Evolutionary conservation across 1,140 invertebrate genomes (phyloP).

Genomic region (Macrobrachium nipponense): DNA sequence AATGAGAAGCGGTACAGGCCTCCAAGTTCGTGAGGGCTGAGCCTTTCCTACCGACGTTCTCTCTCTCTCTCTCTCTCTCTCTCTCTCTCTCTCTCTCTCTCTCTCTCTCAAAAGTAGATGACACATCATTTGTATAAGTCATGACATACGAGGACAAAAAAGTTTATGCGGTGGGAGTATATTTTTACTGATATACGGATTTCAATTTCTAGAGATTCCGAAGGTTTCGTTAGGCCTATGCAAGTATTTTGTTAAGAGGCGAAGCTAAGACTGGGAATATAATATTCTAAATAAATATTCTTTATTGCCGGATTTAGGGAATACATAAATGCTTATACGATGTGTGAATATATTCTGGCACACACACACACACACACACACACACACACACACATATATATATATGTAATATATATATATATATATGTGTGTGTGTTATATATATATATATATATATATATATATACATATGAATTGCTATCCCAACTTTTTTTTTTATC

Average conservation of each 20-base stretch:
- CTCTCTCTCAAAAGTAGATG: background rate
- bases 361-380: background rate
- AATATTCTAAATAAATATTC: too few relatives aligned
- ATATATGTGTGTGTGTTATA: background rate
- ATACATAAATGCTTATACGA: background rate
- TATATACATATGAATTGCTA: background rate
- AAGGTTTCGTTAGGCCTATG: too few relatives aligned
- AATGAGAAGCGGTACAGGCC: too few relatives aligned
- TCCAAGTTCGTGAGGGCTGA: too few relatives aligned
- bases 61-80: background rate
- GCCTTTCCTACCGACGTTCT: background rate
- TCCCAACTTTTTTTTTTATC: too few relatives aligned
- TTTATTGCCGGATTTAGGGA: too few relatives aligned
- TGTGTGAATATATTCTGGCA: background rate
- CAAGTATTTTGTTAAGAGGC: too few relatives aligned
- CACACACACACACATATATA: background rate
- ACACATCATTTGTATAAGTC: too few relatives aligned
- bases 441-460: conserved; percentile 2
- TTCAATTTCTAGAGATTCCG: too few relatives aligned
- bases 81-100: conserved; percentile 12
- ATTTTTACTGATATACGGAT: background rate
- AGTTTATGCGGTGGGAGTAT: background rate
- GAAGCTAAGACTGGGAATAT: too few relatives aligned
- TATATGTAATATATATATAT: background rate
- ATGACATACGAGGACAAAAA: too few relatives aligned